A percentile compares a stretch with the other conserved stretches of the same genome.
These are phyloP conservation scores for Hirtodrosophila alboralis DNA, from an alignment of 2,888 invertebrate species.

Conservation along the genomic window DNA sequence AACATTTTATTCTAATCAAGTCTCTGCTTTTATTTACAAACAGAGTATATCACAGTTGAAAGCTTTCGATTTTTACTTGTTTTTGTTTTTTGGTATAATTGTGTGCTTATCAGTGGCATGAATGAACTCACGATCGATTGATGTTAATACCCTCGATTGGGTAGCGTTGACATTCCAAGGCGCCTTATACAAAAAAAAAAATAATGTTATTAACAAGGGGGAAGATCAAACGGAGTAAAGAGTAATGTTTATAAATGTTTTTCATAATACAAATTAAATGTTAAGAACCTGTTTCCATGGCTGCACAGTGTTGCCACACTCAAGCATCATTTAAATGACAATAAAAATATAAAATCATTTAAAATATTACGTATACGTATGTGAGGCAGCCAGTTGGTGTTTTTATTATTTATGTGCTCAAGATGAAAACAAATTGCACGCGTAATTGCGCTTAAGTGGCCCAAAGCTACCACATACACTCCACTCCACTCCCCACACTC, in stretches of 20 bases:
- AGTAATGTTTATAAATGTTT: slow-evolving; percentile 49
- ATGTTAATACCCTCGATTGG: slow-evolving; percentile 71
- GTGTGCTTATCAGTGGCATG: slow-evolving; percentile 68
- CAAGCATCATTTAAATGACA: slow-evolving; percentile 58
- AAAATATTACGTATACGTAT: slow-evolving; percentile 72
- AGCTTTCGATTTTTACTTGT: neutral
- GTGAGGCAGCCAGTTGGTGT: slow-evolving; percentile 16
- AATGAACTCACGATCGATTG: slow-evolving; percentile 72
- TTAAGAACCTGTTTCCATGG: slow-evolving; percentile 59
- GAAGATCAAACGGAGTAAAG: neutral
- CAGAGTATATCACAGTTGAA: too few relatives aligned
- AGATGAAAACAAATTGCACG: slow-evolving; percentile 73
- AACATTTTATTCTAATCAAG: too few relatives aligned
- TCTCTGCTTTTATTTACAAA: too few relatives aligned
- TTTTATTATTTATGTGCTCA: slow-evolving; percentile 53
- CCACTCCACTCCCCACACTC: slow-evolving; percentile 10
- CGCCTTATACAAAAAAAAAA: too few relatives aligned
- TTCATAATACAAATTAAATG: slow-evolving; percentile 66
- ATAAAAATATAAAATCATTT: slow-evolving; percentile 71
- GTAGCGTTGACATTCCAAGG: slow-evolving; percentile 66
- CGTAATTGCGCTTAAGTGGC: slow-evolving; percentile 74
- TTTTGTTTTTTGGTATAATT: neutral
- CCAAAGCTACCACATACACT: slow-evolving; percentile 55
- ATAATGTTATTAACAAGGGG: slow-evolving; percentile 28
- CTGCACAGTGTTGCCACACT: slow-evolving; percentile 24